These are phyloP conservation scores for Rallus limicola DNA, from an alignment of 2,113 vertebrate genomes.

Conservation along the genomic window DNA sequence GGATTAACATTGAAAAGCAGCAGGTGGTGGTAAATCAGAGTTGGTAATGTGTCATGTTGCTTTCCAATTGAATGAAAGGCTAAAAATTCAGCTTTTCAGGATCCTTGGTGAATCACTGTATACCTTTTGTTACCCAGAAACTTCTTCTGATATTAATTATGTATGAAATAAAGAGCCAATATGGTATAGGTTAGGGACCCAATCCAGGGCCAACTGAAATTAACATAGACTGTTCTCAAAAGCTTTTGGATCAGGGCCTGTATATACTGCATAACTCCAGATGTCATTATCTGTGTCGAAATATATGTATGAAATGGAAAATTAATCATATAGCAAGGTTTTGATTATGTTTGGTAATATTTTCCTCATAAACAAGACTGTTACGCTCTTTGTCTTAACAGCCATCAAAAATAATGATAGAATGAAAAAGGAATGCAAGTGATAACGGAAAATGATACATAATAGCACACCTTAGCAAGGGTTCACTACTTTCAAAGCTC, in stretches of 20 bases:
- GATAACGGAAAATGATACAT: neutral
- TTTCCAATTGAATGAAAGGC: neutral
- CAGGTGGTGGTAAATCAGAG: neutral
- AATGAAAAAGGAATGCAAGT: neutral
- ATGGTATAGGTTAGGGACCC: neutral
- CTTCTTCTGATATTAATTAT: slow-evolving; percentile 22
- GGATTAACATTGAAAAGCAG: neutral
- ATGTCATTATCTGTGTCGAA: slow-evolving; percentile 51
- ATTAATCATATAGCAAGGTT: slow-evolving; percentile 37
- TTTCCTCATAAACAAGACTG: slow-evolving; percentile 20
- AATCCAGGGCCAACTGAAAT: neutral
- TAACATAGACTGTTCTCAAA: neutral
- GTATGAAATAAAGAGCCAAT: slow-evolving; percentile 7
- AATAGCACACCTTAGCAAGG: neutral
- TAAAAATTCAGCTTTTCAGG: neutral
- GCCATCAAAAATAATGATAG: neutral
- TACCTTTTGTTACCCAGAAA: slow-evolving; percentile 1
- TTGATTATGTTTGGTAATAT: slow-evolving; percentile 25
- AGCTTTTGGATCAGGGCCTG: slow-evolving; percentile 26
- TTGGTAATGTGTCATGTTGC: neutral
- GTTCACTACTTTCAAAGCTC: neutral
- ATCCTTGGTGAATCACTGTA: neutral
- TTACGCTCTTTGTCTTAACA: neutral
- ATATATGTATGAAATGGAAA: slow-evolving; percentile 20
- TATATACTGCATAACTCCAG: slow-evolving; percentile 16